phyloP scores from a whole-genome alignment of 2,797 vertebrate genomes.

The Microhierax caerulescens region DNA sequence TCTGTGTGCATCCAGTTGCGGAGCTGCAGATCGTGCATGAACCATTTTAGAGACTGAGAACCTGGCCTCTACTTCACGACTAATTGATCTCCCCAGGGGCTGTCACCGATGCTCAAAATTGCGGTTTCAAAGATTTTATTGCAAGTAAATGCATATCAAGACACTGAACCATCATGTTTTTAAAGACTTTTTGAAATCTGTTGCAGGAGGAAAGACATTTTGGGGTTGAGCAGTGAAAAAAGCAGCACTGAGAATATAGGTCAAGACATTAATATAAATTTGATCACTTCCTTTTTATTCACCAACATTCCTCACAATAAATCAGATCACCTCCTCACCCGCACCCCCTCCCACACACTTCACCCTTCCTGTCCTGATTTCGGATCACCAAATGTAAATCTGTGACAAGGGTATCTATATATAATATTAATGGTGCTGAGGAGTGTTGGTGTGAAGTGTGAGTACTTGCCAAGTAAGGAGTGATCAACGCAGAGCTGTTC shows the following conservation, averaged over 20 bases:
- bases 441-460: conserved; percentile 83
- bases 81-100: not conserved
- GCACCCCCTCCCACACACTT: conserved; percentile 69
- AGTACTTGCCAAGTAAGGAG: conserved; percentile 90
- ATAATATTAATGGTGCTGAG: conserved; percentile 94
- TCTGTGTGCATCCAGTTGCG: not conserved
- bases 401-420: conserved; percentile 98
- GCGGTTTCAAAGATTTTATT: conserved; percentile 20
- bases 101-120: not conserved
- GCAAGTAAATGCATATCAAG: not conserved
- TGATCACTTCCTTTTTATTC: conserved; percentile 84
- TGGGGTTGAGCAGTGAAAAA: conserved; percentile 55
- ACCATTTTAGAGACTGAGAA: not conserved
- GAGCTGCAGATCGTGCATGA: not conserved
- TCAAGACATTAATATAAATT: conserved; percentile 84
- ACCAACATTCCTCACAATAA: conserved; percentile 75
- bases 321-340: conserved; percentile 75
- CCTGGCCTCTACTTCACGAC: not conserved
- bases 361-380: conserved; percentile 84
- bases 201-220: conserved; percentile 51
- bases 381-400: conserved; percentile 90
- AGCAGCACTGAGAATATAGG: conserved; percentile 74
- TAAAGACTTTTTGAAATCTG: conserved; percentile 29
- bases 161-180: not conserved
- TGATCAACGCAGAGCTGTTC: conserved; percentile 83